A percentile compares a stretch with the other conserved stretches of the same genome.
These are phyloP conservation scores for Selenia dentaria DNA, from an alignment of 2,888 invertebrate genomes.

Conservation along the genomic window DNA sequence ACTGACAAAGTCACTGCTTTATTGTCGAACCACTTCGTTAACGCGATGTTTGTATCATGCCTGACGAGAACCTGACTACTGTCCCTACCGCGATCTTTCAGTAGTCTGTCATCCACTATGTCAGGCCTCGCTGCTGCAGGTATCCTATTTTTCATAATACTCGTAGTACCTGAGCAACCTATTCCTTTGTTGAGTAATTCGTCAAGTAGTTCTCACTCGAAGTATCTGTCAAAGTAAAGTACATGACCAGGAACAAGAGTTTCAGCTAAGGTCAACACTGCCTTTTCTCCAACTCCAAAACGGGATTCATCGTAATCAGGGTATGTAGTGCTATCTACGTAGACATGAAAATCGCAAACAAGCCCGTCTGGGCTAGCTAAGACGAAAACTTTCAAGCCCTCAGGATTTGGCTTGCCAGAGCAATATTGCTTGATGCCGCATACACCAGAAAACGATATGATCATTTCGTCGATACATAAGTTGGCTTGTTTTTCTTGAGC, in stretches of 20 bases:
- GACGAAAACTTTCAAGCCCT: constrained; percentile 4
- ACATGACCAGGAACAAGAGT: constrained; percentile 8
- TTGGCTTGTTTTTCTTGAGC: not conserved
- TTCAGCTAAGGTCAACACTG: constrained; percentile 2
- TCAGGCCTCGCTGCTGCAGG: not conserved
- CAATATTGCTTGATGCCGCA: constrained; percentile 9
- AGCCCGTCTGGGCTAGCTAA: constrained; percentile 5
- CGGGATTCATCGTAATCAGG: not conserved
- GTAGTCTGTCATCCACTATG: not conserved
- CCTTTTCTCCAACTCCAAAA: constrained; percentile 12
- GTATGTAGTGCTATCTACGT: constrained; percentile 20
- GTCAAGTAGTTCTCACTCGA: not conserved
- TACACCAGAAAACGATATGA: constrained; percentile 4
- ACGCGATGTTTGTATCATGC: not conserved
- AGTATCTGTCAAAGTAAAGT: constrained; percentile 11
- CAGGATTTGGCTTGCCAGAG: constrained; percentile 4
- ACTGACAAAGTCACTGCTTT: constrained; percentile 1
- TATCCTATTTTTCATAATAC: constrained; percentile 10
- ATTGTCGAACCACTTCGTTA: constrained; percentile 1
- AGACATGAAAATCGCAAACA: constrained; percentile 12
- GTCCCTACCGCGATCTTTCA: not conserved
- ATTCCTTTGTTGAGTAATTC: constrained; percentile 4
- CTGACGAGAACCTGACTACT: not conserved
- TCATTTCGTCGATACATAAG: constrained; percentile 11
- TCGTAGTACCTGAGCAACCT: constrained; percentile 1